Evolutionary conservation across 2,113 vertebrate species (phyloP).

Genomic region (Actenoides lindsayi): DNA sequence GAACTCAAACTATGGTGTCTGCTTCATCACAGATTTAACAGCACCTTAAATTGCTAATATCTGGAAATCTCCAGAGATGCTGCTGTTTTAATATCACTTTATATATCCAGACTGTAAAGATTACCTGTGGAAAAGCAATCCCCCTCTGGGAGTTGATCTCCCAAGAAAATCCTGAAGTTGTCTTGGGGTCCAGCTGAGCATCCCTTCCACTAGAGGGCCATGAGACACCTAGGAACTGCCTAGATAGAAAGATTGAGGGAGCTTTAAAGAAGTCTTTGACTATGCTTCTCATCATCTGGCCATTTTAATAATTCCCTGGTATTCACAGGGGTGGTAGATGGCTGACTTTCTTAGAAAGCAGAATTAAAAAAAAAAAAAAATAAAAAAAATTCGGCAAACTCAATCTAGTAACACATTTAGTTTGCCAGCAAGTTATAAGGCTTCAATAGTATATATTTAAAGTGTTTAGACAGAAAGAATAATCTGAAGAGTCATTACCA

Average conservation of each 20-base stretch:
- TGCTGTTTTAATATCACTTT: slow-evolving; percentile 47
- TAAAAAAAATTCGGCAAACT: not conserved
- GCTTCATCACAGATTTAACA: not conserved
- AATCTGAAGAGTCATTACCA: not conserved
- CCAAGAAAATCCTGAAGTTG: slow-evolving; percentile 76
- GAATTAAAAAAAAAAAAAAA: not conserved
- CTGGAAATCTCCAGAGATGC: slow-evolving; percentile 42
- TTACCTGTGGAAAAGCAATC: slow-evolving; percentile 78
- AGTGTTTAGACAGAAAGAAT: not conserved
- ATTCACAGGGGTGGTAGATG: slow-evolving; percentile 33
- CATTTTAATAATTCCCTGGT: slow-evolving; percentile 35
- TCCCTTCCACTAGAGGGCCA: slow-evolving; percentile 79
- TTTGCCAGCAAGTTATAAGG: slow-evolving; percentile 12
- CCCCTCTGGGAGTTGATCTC: slow-evolving; percentile 71
- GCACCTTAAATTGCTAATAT: not conserved
- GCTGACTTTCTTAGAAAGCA: slow-evolving; percentile 24
- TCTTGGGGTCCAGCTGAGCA: slow-evolving; percentile 74
- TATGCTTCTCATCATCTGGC: slow-evolving; percentile 41
- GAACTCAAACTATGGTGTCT: not conserved
- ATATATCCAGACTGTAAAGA: slow-evolving; percentile 71
- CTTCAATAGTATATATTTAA: not conserved
- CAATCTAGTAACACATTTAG: not conserved
- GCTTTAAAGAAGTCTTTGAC: slow-evolving; percentile 72
- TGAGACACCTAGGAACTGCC: slow-evolving; percentile 75
- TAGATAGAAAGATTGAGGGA: slow-evolving; percentile 77